phyloP scores from a whole-genome alignment of 2,113 vertebrate species.

The Solea senegalensis region DNA sequence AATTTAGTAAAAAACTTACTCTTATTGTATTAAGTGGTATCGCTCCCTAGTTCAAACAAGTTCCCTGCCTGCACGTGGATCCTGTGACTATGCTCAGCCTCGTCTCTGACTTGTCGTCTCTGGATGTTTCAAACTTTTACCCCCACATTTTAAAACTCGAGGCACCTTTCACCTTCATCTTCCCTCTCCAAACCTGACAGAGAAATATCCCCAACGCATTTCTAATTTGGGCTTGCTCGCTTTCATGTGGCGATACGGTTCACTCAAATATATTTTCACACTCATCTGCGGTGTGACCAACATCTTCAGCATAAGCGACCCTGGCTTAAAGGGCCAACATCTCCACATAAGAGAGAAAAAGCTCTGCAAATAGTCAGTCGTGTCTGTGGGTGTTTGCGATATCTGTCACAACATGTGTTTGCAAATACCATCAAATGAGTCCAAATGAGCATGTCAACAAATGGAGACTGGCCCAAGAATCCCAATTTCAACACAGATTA shows the following conservation, averaged over 20 bases:
- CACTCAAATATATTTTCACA: slow-evolving; percentile 24
- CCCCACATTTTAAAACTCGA: neutral
- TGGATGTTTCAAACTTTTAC: neutral
- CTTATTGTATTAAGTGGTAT: too few species aligned
- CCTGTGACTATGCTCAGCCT: neutral
- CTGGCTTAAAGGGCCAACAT: neutral
- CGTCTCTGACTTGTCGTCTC: neutral
- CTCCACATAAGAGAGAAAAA: neutral
- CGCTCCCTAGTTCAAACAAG: too few species aligned
- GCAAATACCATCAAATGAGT: too few species aligned
- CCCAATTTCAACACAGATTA: too few species aligned
- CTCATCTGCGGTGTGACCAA: slow-evolving; percentile 1
- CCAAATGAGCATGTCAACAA: too few species aligned
- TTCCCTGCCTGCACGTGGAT: too few species aligned
- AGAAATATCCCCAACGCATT: neutral
- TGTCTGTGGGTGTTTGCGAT: too few species aligned
- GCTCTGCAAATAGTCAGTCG: too few species aligned
- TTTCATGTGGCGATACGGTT: neutral
- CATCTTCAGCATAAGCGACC: neutral
- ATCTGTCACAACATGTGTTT: too few species aligned
- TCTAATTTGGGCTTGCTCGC: neutral
- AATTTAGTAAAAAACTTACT: too few species aligned
- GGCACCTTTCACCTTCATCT: neutral
- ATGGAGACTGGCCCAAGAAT: too few species aligned
- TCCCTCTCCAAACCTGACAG: neutral